phyloP scores from a whole-genome alignment of 2,113 vertebrate species.

The Cheirogaleus medius region DNA sequence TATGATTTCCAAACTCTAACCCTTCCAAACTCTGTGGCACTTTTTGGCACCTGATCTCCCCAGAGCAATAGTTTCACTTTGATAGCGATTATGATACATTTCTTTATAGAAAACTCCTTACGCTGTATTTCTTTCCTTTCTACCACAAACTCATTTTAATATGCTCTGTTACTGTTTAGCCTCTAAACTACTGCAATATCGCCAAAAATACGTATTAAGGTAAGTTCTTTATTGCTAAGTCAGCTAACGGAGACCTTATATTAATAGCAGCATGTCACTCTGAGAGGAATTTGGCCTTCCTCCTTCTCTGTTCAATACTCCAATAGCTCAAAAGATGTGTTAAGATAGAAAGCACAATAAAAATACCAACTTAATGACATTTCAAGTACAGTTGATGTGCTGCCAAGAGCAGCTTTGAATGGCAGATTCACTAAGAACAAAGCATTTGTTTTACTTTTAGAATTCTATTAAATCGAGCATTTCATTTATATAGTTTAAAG shows the following conservation, averaged over 20 bases:
- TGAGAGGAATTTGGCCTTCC: neutral
- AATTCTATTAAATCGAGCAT: slow-evolving; percentile 61
- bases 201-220: slow-evolving; percentile 19
- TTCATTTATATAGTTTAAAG: slow-evolving; percentile 65
- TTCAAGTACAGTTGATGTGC: slow-evolving; percentile 60
- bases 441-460: slow-evolving; percentile 72
- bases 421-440: slow-evolving; percentile 61
- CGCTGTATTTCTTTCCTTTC: neutral
- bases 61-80: neutral
- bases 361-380: slow-evolving; percentile 65
- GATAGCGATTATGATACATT: neutral
- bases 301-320: slow-evolving; percentile 40
- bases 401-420: slow-evolving; percentile 67
- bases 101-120: neutral
- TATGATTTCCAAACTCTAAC: neutral
- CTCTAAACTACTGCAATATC: neutral
- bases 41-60: neutral
- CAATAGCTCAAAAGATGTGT: slow-evolving; percentile 45
- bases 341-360: slow-evolving; percentile 64
- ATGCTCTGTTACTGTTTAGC: neutral
- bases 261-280: neutral
- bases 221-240: slow-evolving; percentile 23
- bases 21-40: neutral
- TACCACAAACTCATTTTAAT: neutral
- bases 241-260: neutral